Evolutionary conservation across 2,888 invertebrate species (phyloP).

Genomic region (Phyto melanocephala): DNA sequence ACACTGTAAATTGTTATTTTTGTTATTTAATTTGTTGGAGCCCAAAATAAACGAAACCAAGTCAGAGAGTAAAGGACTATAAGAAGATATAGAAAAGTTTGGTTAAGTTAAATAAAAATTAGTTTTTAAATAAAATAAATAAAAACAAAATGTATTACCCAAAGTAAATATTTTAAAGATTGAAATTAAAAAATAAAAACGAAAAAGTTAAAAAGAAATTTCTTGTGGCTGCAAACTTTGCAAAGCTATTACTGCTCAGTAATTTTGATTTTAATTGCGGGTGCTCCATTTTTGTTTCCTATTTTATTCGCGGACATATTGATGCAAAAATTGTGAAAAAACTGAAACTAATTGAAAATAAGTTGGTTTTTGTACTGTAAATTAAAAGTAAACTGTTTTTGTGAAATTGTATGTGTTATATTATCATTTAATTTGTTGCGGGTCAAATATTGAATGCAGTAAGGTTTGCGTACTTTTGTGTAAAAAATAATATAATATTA

Average conservation of each 20-base stretch:
- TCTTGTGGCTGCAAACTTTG: background rate
- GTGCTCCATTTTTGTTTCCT: constrained; percentile 43
- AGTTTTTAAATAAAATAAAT: constrained; percentile 59
- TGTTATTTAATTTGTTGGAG: constrained; percentile 27
- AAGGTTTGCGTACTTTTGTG: constrained; percentile 54
- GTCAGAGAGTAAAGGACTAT: constrained; percentile 48
- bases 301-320: constrained; percentile 45
- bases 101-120: constrained; percentile 65
- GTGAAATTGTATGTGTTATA: constrained; percentile 23
- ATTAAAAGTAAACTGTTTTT: constrained; percentile 10
- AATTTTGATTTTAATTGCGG: constrained; percentile 36
- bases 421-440: constrained; percentile 18
- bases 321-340: constrained; percentile 21
- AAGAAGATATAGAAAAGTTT: constrained; percentile 64
- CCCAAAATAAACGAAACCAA: constrained; percentile 36
- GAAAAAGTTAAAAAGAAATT: constrained; percentile 16
- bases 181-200: constrained; percentile 8
- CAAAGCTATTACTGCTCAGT: background rate
- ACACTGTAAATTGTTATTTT: constrained; percentile 26
- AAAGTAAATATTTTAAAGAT: constrained; percentile 9
- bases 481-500: constrained; percentile 29
- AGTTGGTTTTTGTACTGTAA: background rate
- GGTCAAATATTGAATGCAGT: constrained; percentile 42
- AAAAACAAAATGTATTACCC: constrained; percentile 1
- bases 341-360: background rate